Conservation (phyloP, 2,797 vertebrate genomes). For the Mormyrops boulengeri region DNA sequence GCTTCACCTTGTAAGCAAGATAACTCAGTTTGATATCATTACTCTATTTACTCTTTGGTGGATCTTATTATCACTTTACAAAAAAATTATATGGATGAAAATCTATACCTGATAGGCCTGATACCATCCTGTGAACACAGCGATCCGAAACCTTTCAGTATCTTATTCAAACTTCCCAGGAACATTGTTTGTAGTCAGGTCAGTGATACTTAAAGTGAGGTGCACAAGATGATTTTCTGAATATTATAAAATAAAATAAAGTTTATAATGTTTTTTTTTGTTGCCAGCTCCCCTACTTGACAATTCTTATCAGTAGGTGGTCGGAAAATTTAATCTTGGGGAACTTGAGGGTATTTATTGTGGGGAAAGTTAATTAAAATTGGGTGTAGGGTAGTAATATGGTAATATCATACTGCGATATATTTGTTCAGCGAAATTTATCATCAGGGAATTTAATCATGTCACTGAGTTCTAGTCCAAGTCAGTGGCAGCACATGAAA, state of each 20-base stretch:
- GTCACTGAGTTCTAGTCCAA: background rate
- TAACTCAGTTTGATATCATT: background rate
- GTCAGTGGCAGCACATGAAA: background rate
- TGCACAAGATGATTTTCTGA: background rate
- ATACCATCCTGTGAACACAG: background rate
- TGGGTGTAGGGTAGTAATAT: background rate
- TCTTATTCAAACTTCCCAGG: background rate
- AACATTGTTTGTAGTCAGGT: background rate
- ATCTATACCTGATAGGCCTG: background rate
- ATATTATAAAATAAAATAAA: background rate
- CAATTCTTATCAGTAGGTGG: background rate
- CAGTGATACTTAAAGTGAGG: background rate
- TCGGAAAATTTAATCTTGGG: background rate
- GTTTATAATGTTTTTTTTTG: background rate
- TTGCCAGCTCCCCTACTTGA: background rate
- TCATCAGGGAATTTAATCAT: background rate
- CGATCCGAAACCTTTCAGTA: background rate
- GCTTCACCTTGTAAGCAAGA: background rate
- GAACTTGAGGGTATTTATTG: background rate
- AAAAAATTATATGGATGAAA: background rate
- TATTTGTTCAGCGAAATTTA: background rate
- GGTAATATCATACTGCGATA: background rate
- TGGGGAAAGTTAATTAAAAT: background rate
- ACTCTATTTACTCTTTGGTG: background rate
- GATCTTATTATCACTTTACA: background rate